Conservation (phyloP, 2,113 vertebrate species). For the Trogon melanurus region DNA sequence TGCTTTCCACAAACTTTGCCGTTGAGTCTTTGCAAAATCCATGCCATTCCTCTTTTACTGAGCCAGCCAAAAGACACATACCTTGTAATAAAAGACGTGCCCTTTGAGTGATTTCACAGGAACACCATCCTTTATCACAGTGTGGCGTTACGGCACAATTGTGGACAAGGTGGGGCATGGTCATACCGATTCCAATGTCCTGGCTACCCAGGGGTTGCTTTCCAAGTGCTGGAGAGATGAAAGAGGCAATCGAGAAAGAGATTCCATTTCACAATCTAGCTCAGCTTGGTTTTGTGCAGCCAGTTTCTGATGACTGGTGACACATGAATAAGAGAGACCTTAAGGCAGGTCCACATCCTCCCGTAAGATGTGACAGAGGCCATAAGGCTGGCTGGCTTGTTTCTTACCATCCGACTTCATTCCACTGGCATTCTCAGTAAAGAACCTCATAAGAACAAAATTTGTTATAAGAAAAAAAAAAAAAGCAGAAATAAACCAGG, state of each 20-base stretch:
- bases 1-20: conserved; percentile 27
- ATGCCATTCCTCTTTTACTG: neutral
- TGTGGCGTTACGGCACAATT: neutral
- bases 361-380: neutral
- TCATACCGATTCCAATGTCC: neutral
- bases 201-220: conserved; percentile 4
- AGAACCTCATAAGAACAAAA: neutral
- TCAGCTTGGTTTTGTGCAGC: conserved; percentile 28
- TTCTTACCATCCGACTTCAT: conserved; percentile 7
- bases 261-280: conserved; percentile 16
- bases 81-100: conserved; percentile 37
- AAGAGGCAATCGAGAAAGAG: conserved; percentile 57
- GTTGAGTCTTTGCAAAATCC: conserved; percentile 33
- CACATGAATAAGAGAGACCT: conserved; percentile 32
- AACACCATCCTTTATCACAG: neutral
- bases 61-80: conserved; percentile 7
- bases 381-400: neutral
- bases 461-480: neutral
- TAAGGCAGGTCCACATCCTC: conserved; percentile 17
- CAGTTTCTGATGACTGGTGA: conserved; percentile 32
- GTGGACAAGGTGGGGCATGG: conserved; percentile 17
- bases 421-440: neutral
- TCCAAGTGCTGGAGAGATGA: conserved; percentile 25
- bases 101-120: conserved; percentile 38
- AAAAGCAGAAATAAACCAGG: neutral